Percentiles rank a stretch among this genome's conserved stretches.
These are phyloP conservation scores for Agriopis leucophaearia DNA, from an alignment of 2,888 invertebrate species.

Conservation along the genomic window DNA sequence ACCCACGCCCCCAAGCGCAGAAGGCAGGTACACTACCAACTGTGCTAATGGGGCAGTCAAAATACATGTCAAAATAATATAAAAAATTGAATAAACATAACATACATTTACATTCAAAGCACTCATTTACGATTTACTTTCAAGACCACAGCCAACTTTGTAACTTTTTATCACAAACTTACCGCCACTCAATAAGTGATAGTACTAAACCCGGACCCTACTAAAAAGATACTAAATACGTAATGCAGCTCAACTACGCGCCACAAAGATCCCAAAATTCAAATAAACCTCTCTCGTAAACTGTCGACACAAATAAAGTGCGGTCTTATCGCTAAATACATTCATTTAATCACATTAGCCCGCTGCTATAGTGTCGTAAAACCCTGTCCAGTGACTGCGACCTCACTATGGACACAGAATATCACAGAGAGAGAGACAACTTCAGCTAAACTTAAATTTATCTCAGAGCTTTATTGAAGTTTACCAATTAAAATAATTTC, in stretches of 20 bases:
- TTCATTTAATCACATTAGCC: slow-evolving; percentile 62
- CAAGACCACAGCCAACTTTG: background rate
- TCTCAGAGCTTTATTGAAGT: too few species aligned
- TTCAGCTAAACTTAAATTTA: background rate
- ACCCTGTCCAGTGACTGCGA: slow-evolving; percentile 49
- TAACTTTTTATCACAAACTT: slow-evolving; percentile 2
- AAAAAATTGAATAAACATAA: background rate
- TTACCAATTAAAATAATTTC: too few species aligned
- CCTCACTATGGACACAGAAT: slow-evolving; percentile 12
- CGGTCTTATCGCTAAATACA: slow-evolving; percentile 61
- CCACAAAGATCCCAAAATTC: slow-evolving; percentile 37
- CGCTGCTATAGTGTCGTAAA: slow-evolving; percentile 61
- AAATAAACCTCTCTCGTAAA: slow-evolving; percentile 51
- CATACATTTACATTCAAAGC: background rate
- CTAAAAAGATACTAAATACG: slow-evolving; percentile 32
- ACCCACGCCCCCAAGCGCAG: too few species aligned
- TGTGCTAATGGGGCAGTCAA: too few species aligned
- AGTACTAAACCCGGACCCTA: slow-evolving; percentile 6
- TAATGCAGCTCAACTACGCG: slow-evolving; percentile 22
- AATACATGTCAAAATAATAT: too few species aligned
- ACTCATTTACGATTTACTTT: background rate
- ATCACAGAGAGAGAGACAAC: background rate
- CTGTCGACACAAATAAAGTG: slow-evolving; percentile 57
- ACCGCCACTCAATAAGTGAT: slow-evolving; percentile 25
- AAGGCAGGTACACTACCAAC: too few species aligned